Base-by-base conservation (phyloP, 2,888 invertebrate species). In the Electrophaes corylata region DNA sequence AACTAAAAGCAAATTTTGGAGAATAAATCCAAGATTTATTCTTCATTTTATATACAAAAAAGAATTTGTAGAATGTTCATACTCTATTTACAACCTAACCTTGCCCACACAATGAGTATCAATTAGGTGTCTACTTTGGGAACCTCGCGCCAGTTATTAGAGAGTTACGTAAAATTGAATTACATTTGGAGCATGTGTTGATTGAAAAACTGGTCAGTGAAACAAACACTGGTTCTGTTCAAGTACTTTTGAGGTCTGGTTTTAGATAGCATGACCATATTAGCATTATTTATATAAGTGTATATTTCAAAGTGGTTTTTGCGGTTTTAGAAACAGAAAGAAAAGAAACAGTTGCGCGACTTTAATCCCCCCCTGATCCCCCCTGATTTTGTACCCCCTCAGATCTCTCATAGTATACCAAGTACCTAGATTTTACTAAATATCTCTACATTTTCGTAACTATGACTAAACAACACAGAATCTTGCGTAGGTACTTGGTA, bases 61-160 rank as follows among this genome's bases (percentile, higher is more conserved):
- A 50, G 44, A 29, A 47, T n/a, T n/a, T n/a, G n/a, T 18, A 29
- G 14, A 29, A 31, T 64, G 74, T 69, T 60, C 52, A 73, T 68
- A 67, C 58, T 67, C 64, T 71, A 72, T 71, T 71, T 55, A 60
- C 66, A 73, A 65, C 66, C 66, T 71, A 81, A 75, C 88, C 88
- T 88, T 84, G 85, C 66, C 59, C 65, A 70, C 62, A 75, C 73
- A 80, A 81, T 81, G 81, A 80, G 77, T 72, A 75, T 72, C 75
- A 77, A 79, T 82, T 84, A 53, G 12, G 26, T 53, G 31, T 18
- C 29, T 19, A 79, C 76, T 75, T 75, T 77, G 58, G 72, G 74
- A 83, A 79, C 85, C 88, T 85, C 85, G 84, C 79, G 79, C 86
- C 69, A 81, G 73, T 73, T 82, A 75, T 78, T 76, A 75, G 70